These are phyloP conservation scores for Bathybates hornii DNA, from an alignment of 2,113 vertebrate species.

Conservation along the genomic window DNA sequence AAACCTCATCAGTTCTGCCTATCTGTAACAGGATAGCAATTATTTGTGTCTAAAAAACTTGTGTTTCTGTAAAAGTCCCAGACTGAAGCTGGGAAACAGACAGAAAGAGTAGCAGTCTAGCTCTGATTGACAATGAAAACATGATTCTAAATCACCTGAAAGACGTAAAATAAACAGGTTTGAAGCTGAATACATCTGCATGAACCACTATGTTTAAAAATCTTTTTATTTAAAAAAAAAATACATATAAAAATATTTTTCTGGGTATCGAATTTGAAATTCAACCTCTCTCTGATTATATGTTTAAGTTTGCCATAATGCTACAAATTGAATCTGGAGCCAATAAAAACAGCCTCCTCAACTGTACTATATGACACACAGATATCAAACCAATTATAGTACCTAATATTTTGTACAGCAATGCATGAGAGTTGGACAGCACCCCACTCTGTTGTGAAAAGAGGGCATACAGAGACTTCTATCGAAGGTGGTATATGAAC, in stretches of 20 bases:
- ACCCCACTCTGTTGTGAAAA: neutral
- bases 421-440: neutral
- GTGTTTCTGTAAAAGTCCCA: neutral
- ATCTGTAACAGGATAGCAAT: neutral
- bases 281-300: neutral
- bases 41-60: neutral
- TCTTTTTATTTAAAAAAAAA: neutral
- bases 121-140: neutral
- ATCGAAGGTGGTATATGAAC: conserved; percentile 4
- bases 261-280: neutral
- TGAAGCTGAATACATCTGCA: neutral
- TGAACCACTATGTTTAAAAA: neutral
- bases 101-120: neutral
- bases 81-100: neutral
- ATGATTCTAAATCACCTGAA: neutral
- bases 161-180: neutral
- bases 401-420: neutral
- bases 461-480: neutral
- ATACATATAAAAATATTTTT: neutral
- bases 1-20: neutral
- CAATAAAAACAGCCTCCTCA: neutral
- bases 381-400: neutral
- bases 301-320: neutral
- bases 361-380: neutral
- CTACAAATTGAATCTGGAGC: neutral